Percentiles rank a stretch among this genome's conserved stretches.
These are phyloP conservation scores for Parazoanthus atlanticus DNA, from an alignment of 92 coral and sea anemone genomes.

Conservation along the genomic window DNA sequence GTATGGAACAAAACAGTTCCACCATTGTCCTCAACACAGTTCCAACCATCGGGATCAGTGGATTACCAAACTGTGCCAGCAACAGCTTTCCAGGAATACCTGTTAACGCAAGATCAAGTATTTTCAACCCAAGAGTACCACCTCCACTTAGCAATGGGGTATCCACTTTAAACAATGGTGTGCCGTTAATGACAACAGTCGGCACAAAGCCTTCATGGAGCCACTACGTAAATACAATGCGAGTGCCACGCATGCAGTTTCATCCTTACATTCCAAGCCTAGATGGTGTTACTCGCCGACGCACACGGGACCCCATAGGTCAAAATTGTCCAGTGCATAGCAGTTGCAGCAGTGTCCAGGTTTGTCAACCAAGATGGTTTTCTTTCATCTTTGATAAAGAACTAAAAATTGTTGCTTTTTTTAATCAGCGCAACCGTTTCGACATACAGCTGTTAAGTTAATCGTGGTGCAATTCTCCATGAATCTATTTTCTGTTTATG, in stretches of 20 bases:
- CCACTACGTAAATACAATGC: slow-evolving; percentile 18
- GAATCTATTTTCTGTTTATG: too few relatives aligned
- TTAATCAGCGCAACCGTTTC: too few relatives aligned
- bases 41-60: not conserved
- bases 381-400: too few relatives aligned
- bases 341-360: not conserved
- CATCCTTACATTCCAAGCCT: slow-evolving; percentile 14
- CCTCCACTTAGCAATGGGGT: not conserved
- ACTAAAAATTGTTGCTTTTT: too few relatives aligned
- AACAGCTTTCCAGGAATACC: not conserved
- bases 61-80: not conserved
- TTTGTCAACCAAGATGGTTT: not conserved
- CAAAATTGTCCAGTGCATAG: slow-evolving; percentile 1
- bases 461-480: too few relatives aligned
- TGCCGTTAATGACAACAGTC: not conserved
- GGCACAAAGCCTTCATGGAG: not conserved
- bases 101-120: not conserved
- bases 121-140: not conserved
- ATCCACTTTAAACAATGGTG: not conserved
- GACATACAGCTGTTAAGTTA: too few relatives aligned
- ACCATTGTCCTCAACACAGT: not conserved
- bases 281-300: not conserved
- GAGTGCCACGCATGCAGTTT: slow-evolving; percentile 43
- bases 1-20: not conserved
- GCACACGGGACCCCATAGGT: slow-evolving; percentile 13